Conservation (phyloP, 2,888 invertebrate species). For the Tachina lurida region DNA sequence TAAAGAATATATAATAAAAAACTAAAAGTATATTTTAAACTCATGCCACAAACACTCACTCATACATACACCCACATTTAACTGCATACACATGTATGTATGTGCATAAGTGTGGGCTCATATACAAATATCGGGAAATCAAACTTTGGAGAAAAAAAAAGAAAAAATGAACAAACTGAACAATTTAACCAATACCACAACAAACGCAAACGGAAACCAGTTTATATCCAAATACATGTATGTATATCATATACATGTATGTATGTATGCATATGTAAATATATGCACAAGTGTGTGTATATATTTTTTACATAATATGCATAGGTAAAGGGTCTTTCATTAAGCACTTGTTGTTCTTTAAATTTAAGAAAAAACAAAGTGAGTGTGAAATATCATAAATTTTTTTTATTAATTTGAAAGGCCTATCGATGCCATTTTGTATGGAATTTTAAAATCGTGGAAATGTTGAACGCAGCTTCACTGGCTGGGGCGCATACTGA, state of each 20-base stretch:
- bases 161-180: not conserved
- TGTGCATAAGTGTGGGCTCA: not conserved
- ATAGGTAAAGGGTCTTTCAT: no score
- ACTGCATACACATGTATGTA: not conserved
- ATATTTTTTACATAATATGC: no score
- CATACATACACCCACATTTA: not conserved
- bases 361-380: no score
- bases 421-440: no score
- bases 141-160: slow-evolving; percentile 3
- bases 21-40: slow-evolving; percentile 23
- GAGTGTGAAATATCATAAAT: no score
- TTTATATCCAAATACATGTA: slow-evolving; percentile 21
- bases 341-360: no score
- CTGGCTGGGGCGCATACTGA: no score
- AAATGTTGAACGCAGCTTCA: no score
- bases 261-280: not conserved
- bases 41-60: slow-evolving; percentile 2
- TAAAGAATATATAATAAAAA: slow-evolving; percentile 33
- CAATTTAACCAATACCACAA: slow-evolving; percentile 49
- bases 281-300: not conserved
- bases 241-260: not conserved
- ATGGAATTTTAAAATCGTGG: no score
- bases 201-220: slow-evolving; percentile 48
- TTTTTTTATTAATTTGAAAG: no score
- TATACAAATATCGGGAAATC: slow-evolving; percentile 12